Base-by-base conservation (phyloP, 2,888 invertebrate genomes). In the Elmis aenea region DNA sequence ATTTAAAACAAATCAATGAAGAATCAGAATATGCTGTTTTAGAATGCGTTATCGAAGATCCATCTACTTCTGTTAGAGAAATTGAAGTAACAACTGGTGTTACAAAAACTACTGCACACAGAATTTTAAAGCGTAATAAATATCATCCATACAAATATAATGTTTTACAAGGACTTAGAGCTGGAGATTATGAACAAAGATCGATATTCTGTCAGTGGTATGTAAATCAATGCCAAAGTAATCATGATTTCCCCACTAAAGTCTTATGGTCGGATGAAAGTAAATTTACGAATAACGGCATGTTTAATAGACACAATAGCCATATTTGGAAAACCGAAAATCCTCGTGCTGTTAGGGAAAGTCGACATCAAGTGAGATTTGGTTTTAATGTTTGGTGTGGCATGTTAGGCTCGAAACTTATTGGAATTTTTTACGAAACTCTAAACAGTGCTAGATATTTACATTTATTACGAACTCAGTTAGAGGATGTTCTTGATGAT, bases 361-460 rank as follows among this genome's bases (percentile, higher is more conserved):
- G 26, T 4, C 27, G 24, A 25, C 23, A 24, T 25, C 25, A 28
- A 24, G 24, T 29, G 15, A 20, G 13, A 1, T 24, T 38, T 8
- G 33, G 28, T n/a, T 33, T 33, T 33, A 33, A 33, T 29, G 24
- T 33, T 20, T 38, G 27, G 23, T 38, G 28, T 25, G 28, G 29
- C 18, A 33, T 38, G 24, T 24, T 38, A 20, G 23, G 15, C 9
- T 33, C 18, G 13, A 24, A 13, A 18, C 13, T 38, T 16, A 23
- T 38, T 14, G 38, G 32, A 12, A 38, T 31, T 9, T 37, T 31
- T 20, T n/a, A 21, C 26, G 24, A 15, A 11, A 32, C n/a, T 14
- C 32, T 31, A 38, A 32, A 22, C 12, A 13, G 26, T 9, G 23
- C 27, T 24, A 9, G 13, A 5, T 37, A 32, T 32, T 15, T 31